These are phyloP conservation scores for Pristionchus exspectatus DNA, from an alignment of 2,888 invertebrate genomes.

Conservation along the genomic window DNA sequence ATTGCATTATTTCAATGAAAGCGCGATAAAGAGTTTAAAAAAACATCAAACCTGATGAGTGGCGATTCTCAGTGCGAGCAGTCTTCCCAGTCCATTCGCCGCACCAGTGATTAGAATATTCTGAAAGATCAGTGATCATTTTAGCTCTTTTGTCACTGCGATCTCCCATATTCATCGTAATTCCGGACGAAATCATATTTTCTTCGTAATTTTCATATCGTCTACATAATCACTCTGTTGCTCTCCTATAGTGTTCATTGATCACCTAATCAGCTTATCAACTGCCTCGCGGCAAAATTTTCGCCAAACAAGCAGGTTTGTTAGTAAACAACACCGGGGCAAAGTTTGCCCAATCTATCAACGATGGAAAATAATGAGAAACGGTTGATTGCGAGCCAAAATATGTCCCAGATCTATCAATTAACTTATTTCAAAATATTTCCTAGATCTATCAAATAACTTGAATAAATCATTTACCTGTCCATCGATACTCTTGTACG, in stretches of 20 bases:
- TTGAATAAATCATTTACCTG: neutral
- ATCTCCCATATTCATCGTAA: too few species aligned
- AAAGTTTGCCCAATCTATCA: too few species aligned
- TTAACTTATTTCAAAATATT: too few species aligned
- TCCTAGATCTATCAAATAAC: neutral
- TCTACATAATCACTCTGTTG: neutral
- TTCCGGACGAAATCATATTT: too few species aligned
- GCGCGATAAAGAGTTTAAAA: too few species aligned
- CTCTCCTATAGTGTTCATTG: neutral
- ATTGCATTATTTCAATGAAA: too few species aligned
- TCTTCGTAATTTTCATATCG: too few species aligned
- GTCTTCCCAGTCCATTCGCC: constrained; percentile 9
- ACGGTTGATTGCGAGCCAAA: too few species aligned
- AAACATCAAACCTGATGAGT: neutral
- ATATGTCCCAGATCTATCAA: too few species aligned
- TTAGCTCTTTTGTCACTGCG: neutral
- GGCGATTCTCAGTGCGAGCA: constrained; percentile 22
- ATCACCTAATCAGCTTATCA: neutral
- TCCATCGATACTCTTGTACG: constrained; percentile 31
- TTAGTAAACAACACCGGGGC: neutral
- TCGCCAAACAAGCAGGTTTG: neutral
- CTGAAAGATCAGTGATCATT: neutral
- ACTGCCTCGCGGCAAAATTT: neutral
- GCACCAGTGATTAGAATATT: constrained; percentile 32
- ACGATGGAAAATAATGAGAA: too few species aligned